Evolutionary conservation across 2,113 vertebrate genomes (phyloP).

Genomic region (Haemorhous mexicanus): DNA sequence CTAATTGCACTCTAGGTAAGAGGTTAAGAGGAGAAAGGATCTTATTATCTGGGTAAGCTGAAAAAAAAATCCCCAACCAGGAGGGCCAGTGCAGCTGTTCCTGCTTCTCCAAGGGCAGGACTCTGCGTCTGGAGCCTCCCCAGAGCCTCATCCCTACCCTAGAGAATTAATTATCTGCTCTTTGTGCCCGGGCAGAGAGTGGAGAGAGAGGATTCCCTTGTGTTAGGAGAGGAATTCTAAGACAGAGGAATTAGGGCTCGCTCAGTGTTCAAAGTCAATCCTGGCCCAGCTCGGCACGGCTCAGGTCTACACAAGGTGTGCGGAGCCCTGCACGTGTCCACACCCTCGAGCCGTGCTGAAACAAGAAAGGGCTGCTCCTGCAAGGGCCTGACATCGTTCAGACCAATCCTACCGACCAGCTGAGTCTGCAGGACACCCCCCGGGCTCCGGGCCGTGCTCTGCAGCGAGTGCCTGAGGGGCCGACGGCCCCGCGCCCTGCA

Average conservation of each 20-base stretch:
- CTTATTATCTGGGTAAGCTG: constrained; percentile 51
- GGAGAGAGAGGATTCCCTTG: constrained; percentile 11
- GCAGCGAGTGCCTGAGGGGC: not conserved
- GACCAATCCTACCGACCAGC: not conserved
- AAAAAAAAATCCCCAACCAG: constrained; percentile 36
- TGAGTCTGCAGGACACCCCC: not conserved
- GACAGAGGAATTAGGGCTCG: not conserved
- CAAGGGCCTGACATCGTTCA: not conserved
- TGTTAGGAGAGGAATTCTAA: not conserved
- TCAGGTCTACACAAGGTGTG: not conserved
- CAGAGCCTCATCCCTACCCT: constrained; percentile 32
- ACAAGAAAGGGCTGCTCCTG: not conserved
- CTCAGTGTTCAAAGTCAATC: not conserved
- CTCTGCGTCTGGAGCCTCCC: constrained; percentile 27
- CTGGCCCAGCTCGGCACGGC: not conserved
- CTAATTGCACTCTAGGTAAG: constrained; percentile 66
- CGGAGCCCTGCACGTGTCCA: fast-evolving
- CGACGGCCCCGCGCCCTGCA: fast-evolving
- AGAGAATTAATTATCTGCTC: constrained; percentile 63
- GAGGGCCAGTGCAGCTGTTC: constrained; percentile 41
- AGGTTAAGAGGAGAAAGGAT: constrained; percentile 64
- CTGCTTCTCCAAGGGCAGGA: constrained; percentile 36
- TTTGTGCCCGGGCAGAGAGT: constrained; percentile 12
- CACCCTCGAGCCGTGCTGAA: not conserved
- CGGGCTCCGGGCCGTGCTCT: fast-evolving